Percentiles rank a stretch among this genome's conserved stretches.
Evolutionary conservation across 37 sponge, comb jelly and placozoan genomes (phyloP).

Genomic region (Petrosia ficiformis): DNA sequence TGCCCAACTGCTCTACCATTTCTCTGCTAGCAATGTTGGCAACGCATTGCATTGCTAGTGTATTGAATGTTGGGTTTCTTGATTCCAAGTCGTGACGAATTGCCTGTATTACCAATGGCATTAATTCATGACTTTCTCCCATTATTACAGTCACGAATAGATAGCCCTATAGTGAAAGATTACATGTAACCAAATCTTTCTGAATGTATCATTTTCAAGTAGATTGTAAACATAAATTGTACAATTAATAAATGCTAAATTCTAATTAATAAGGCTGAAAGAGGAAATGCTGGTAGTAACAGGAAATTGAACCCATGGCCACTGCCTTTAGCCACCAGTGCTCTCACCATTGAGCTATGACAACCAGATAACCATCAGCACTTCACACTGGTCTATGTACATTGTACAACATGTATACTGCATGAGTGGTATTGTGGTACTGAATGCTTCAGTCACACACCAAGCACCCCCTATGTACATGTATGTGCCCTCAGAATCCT

Average conservation of each 20-base stretch:
- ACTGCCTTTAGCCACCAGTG: too few species aligned
- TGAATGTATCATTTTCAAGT: background rate
- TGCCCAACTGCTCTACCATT: constrained; percentile 84
- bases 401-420: too few species aligned
- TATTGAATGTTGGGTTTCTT: constrained; percentile 77
- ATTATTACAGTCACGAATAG: constrained; percentile 92
- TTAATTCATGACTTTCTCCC: constrained; percentile 71
- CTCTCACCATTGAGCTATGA: too few species aligned
- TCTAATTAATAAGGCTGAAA: too few species aligned
- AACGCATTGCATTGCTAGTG: constrained; percentile 87
- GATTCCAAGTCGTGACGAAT: constrained; percentile 85
- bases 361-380: too few species aligned
- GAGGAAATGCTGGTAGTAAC: background rate
- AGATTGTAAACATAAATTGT: background rate
- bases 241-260: too few species aligned
- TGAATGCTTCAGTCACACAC: too few species aligned
- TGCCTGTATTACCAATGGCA: constrained; percentile 85
- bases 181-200: background rate
- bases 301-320: too few species aligned
- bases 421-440: too few species aligned
- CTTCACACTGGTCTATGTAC: too few species aligned
- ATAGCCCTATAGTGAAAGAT: constrained; percentile 70
- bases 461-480: too few species aligned
- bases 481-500: too few species aligned
- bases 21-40: constrained; percentile 91